Evolutionary conservation across 53 echinoderm and acorn worm genomes (phyloP), one percentile per base, ranked within the genome.

Genomic region (Hippasteria phrygiana): DNA sequence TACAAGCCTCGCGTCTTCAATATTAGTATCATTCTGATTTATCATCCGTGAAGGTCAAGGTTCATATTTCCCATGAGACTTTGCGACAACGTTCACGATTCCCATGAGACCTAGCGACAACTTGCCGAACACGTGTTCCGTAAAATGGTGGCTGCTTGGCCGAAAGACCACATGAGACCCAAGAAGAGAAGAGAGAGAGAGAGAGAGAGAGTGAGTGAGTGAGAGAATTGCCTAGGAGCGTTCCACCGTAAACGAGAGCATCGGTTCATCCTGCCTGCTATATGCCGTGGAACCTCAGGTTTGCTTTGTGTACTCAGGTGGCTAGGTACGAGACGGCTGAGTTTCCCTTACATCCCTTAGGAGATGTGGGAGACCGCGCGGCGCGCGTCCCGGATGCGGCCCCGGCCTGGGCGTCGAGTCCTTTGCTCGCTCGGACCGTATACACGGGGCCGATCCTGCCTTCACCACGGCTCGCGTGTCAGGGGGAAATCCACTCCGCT

Each of bases 331-430:
- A 63, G 81, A 64, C 81, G 81, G 43, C 41, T 16, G 22, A 42
- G 81, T 81, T 81, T 81, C 81, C 26, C 65, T 81, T 81, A 81
- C 81, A 63, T 81, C 81, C 81, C 81, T 81, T 41, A 81, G 81
- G 81, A 81, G 81, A 63, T 81, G 81, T 13, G 10, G 12, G 81
- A 63, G 81, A 81, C 81, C 37, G 46, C 29, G 39, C 81, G 81
- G 81, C 81, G 81, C 81, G 81, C 81, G 81, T 26, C 81, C 81
- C 81, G 81, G 81, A 81, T 81, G 65, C 55, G 72, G 72, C 36
- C 72, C 35, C 67, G 36, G 67, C 36, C 22, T 8, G 18, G 3
- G 4, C 67, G 16, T 13, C 67, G 26, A 66, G 16, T 13, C 13
- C 4, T 13, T 16, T 7, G 26, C 76, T 32, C 76, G 16, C 75